Conservation (phyloP, 2,797 vertebrate genomes). For the Danio kyathit region DNA sequence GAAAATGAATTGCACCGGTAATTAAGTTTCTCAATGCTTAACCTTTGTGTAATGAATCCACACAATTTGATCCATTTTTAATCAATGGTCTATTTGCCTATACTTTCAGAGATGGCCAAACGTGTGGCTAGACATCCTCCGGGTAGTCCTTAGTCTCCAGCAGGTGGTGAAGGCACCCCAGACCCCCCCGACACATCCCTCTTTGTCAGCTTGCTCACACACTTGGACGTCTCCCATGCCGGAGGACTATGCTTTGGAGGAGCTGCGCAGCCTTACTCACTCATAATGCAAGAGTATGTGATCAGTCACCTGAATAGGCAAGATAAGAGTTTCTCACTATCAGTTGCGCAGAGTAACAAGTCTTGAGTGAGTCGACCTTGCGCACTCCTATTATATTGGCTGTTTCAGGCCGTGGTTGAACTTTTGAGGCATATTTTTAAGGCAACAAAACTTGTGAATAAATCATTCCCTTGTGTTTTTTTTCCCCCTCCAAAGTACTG, state of each 20-base stretch:
- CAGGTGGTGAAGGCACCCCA: slow-evolving; percentile 73
- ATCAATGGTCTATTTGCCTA: too few species aligned
- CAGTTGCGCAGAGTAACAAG: slow-evolving; percentile 6
- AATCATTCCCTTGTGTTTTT: slow-evolving; percentile 53
- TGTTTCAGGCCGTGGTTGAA: slow-evolving; percentile 41
- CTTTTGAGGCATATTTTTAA: slow-evolving; percentile 23
- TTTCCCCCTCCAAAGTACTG: neutral
- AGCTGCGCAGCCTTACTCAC: slow-evolving; percentile 92
- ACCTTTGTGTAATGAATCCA: neutral
- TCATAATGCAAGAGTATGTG: slow-evolving; percentile 88
- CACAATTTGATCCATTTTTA: neutral
- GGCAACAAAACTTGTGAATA: slow-evolving; percentile 27
- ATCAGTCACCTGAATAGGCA: slow-evolving; percentile 79
- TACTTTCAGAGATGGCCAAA: slow-evolving; percentile 91
- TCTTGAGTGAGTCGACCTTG: neutral
- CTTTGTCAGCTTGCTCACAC: slow-evolving; percentile 85
- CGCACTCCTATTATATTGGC: slow-evolving; percentile 17
- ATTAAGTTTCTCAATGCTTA: neutral
- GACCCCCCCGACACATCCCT: slow-evolving; percentile 78
- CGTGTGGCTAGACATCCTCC: slow-evolving; percentile 90
- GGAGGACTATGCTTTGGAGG: slow-evolving; percentile 94
- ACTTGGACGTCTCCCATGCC: slow-evolving; percentile 94
- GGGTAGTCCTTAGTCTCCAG: slow-evolving; percentile 88
- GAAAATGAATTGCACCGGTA: neutral
- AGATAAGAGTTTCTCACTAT: neutral